Conservation (phyloP, 2,113 vertebrate species). For the Hoplias malabaricus region DNA sequence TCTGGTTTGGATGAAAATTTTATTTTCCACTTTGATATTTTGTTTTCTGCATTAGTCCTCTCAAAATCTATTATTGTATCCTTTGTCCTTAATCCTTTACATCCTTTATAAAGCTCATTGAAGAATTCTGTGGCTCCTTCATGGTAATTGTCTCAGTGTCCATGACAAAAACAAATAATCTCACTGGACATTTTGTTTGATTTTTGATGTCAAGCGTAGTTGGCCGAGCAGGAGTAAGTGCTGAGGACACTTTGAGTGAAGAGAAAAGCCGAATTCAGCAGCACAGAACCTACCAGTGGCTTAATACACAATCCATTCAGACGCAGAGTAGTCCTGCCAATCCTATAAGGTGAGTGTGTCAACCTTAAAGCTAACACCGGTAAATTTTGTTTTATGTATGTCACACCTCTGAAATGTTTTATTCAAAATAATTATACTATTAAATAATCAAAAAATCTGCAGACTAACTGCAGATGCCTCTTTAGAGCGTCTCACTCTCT, state of each 20-base stretch:
- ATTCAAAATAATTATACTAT: no score
- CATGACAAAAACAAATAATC: slow-evolving; percentile 11
- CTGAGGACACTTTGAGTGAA: slow-evolving; percentile 19
- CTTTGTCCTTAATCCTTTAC: background rate
- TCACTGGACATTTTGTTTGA: slow-evolving; percentile 43
- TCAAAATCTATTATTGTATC: background rate
- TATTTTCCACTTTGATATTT: background rate
- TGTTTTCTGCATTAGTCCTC: background rate
- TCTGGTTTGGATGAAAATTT: background rate
- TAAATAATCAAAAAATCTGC: no score
- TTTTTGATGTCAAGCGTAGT: slow-evolving; percentile 68
- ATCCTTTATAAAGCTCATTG: background rate
- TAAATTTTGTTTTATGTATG: no score
- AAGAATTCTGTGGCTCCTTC: background rate
- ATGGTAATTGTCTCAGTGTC: background rate
- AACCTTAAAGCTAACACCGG: no score
- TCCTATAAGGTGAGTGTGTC: slow-evolving; percentile 76
- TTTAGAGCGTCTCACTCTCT: no score
- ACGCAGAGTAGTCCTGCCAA: slow-evolving; percentile 64
- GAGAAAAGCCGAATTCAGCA: slow-evolving; percentile 55
- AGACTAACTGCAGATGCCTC: no score
- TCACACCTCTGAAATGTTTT: no score
- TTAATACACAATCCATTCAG: slow-evolving; percentile 69
- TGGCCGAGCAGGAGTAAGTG: slow-evolving; percentile 54
- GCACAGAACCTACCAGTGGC: slow-evolving; percentile 74